A percentile compares a stretch with the other conserved stretches of the same genome.
phyloP scores from a whole-genome alignment of 1,140 invertebrate genomes.

The Scaptomyza pallida region DNA sequence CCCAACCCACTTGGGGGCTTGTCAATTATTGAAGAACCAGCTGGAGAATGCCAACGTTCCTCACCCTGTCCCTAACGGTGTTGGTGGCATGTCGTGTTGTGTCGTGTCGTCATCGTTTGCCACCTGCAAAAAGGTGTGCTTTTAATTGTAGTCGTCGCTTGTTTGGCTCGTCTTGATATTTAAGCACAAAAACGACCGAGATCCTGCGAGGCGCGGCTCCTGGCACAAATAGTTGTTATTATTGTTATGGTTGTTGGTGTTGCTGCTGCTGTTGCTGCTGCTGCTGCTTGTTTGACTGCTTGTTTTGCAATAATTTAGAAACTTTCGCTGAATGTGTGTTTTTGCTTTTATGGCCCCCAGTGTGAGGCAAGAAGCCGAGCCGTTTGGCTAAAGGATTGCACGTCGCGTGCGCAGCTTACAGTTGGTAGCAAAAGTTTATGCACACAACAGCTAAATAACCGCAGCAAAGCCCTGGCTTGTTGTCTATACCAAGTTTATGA shows the following conservation, averaged over 20 bases:
- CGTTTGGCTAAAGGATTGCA: constrained; percentile 32
- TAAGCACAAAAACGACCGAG: constrained; percentile 59
- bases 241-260: constrained; percentile 40
- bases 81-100: background rate
- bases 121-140: constrained; percentile 74
- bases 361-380: background rate
- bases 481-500: constrained; percentile 10
- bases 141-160: constrained; percentile 70
- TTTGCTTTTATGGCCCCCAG: constrained; percentile 67
- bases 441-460: constrained; percentile 25
- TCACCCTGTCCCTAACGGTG: background rate
- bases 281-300: constrained; percentile 66
- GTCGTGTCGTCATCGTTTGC: constrained; percentile 7
- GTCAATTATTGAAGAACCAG: constrained; percentile 75
- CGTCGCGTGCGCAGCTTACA: constrained; percentile 52
- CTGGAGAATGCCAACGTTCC: constrained; percentile 15
- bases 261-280: constrained; percentile 30
- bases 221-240: constrained; percentile 66
- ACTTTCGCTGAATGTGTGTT: constrained; percentile 78
- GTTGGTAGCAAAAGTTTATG: constrained; percentile 46
- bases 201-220: constrained; percentile 43
- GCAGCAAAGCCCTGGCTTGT: background rate
- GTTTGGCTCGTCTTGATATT: constrained; percentile 58
- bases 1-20: constrained; percentile 35
- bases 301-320: constrained; percentile 80